Base-by-base conservation (phyloP, 2,888 invertebrate species). In the Polydesmus complanatus region DNA sequence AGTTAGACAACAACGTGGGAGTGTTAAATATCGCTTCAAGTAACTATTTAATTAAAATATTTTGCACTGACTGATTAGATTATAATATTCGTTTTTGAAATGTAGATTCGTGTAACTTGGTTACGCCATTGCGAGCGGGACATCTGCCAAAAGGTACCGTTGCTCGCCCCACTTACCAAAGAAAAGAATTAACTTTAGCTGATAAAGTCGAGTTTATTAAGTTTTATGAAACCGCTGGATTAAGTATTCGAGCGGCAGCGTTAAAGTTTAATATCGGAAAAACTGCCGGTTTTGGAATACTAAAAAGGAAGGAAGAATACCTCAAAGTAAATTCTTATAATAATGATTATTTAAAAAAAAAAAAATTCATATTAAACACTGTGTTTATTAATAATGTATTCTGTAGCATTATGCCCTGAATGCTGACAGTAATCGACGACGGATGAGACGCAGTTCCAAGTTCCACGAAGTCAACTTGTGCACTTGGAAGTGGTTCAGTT, bases 171-270 rank as follows among this genome's bases (percentile, higher is more conserved):
- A 8, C 37, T 37, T 37, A 37, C 14, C 58, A 58, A 5, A 14
- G 58, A 19, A 54, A 51, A 21, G 60, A 60, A 49, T 37, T 60
- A 19, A 60, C 60, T 18, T 37, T 60, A 8, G 60, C 54, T 18
- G 60, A 60, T 49, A 60, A 60, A 18, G 48, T 60, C 11, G 60
- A 60, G 18, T 26, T 60, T 37, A 60, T 60, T 26, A 54, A 55
- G 27, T 54, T 47, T 47, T 60, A 55, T 48, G 60, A 60, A 25
- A 47, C 54, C 3, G 19, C 54, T 3, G 55, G 37, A 19, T 37
- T 37, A 22, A 55, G 48, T 21, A 48, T 54, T 23, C 2, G 50
- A 55, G 47, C 25, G 25, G 48, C 52, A 5, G 60, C 60, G 14
- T 26, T 47, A 18, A 55, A 60, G 49, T 60, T 60, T 23, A 47